Evolutionary conservation across 2,797 vertebrate genomes (phyloP).

Genomic region (Echiichthys vipera): DNA sequence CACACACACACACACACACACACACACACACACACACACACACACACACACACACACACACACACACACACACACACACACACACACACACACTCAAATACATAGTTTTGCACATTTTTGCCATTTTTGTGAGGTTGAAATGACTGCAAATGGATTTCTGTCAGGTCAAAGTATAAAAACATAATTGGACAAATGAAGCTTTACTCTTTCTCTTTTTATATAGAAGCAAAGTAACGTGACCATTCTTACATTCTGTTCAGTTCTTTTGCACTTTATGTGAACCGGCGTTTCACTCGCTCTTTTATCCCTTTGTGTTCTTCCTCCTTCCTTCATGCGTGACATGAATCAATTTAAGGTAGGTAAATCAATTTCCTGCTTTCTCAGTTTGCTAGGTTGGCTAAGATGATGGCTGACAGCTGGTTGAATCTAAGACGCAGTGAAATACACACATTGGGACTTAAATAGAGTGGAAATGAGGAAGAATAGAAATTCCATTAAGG

Average conservation of each 20-base stretch:
- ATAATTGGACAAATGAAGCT: not conserved
- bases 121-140: slow-evolving; percentile 5
- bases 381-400: slow-evolving; percentile 44
- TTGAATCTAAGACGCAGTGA: slow-evolving; percentile 12
- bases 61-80: no score
- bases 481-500: not conserved
- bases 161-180: slow-evolving; percentile 18
- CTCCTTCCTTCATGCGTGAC: slow-evolving; percentile 34
- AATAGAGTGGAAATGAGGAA: not conserved
- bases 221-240: not conserved
- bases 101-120: not conserved
- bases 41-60: no score
- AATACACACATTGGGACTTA: slow-evolving; percentile 10
- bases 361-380: slow-evolving; percentile 65
- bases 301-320: slow-evolving; percentile 19
- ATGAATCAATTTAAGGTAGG: slow-evolving; percentile 20
- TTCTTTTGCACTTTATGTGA: not conserved
- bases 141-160: slow-evolving; percentile 38
- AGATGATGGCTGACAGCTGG: slow-evolving; percentile 33
- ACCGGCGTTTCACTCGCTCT: not conserved
- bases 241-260: not conserved
- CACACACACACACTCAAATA: not conserved
- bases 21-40: no score
- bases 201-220: not conserved
- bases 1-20: no score